Evolutionary conservation across 1,140 invertebrate species (phyloP), one percentile per base, ranked within the genome.

Genomic region (Augochlora pura): DNA sequence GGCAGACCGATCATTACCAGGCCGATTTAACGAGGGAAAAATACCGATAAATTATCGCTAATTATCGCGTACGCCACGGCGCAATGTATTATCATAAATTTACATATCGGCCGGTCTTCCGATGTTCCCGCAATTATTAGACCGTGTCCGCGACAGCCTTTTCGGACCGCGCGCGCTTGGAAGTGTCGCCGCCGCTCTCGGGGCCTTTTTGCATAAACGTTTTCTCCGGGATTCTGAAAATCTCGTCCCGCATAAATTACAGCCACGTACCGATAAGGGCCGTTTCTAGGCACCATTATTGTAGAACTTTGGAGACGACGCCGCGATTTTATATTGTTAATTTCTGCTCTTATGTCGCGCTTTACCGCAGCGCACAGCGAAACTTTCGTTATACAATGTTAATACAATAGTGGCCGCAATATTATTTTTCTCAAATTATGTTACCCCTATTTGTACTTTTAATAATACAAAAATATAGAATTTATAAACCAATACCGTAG

Each of bases 31-130:
- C n/a, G 66, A 21, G 18, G 18, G 46, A 46, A 66, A 73, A 73
- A 66, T 38, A 6, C 6, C 54, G 59, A 60, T 79, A 73, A 79
- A 79, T 79, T 73, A 79, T 73, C 42, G 18, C 39, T n/a, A 63
- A 66, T 59, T 66, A 66, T 59, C 39, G 62, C 63, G 52, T 59
- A n/a, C 21, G 49, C 21, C 52, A 9, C 38, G 23, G 42, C 18
- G 21, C 32, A 16, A 2, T 4, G 16, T 12, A 78, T 79, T 73
- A 79, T 49, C 77, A 74, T 66, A 66, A 32, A 74, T 74, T 74
- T 74, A 25, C 70, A 67, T 62, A 74, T 79, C 77, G 70, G 42
- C 60, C 42, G 52, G n/a, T 74, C 65, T 64, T 25, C 32, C 32
- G 14, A 57, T n/a, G 32, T 25, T 42, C 39, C 49, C 57, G 39